A percentile compares a stretch with the other conserved stretches of the same genome.
phyloP scores from a whole-genome alignment of 2,113 vertebrate genomes.

The Cyanoramphus novaezelandiae region DNA sequence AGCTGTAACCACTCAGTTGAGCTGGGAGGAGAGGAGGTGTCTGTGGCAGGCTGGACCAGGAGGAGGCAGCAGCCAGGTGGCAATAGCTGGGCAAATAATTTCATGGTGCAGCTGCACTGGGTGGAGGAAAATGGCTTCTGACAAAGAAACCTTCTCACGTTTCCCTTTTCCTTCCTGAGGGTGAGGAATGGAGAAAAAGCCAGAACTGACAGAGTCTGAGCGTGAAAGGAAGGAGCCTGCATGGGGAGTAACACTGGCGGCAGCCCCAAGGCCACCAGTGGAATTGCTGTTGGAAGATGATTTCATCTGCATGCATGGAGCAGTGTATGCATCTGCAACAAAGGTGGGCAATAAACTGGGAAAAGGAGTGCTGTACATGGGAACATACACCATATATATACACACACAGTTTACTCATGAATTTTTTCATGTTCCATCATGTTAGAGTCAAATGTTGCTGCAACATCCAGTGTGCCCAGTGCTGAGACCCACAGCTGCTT shows the following conservation, averaged over 20 bases:
- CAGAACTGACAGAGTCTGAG: not conserved
- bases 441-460: not conserved
- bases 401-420: not conserved
- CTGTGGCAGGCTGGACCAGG: not conserved
- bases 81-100: not conserved
- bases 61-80: not conserved
- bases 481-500: not conserved
- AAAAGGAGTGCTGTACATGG: not conserved
- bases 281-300: not conserved
- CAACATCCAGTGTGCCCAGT: not conserved
- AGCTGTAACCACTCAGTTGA: not conserved
- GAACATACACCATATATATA: not conserved
- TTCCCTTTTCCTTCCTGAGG: not conserved
- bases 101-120: not conserved
- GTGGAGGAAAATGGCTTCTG: not conserved
- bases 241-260: not conserved
- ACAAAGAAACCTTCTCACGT: not conserved
- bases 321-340: not conserved
- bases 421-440: not conserved
- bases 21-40: not conserved
- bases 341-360: rapidly evolving
- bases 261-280: not conserved
- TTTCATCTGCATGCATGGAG: not conserved
- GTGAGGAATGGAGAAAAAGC: not conserved
- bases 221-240: not conserved